Base-by-base conservation (phyloP, 1,140 invertebrate genomes). In the Scaptomyza graminum region DNA sequence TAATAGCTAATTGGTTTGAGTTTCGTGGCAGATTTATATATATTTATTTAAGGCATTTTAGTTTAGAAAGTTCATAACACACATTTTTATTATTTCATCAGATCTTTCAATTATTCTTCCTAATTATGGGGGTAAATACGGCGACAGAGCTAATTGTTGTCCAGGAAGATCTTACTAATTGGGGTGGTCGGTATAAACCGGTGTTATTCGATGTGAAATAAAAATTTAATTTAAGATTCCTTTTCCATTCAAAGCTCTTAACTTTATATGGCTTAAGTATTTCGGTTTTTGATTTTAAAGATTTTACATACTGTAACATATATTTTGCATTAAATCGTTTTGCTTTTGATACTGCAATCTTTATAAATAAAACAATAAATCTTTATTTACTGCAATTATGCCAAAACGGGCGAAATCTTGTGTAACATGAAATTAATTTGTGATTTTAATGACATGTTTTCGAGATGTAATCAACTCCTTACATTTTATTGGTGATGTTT, bases 1-100 rank as follows among this genome's bases (percentile, higher is more conserved):
- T 61, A 46, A 31, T 61, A 61, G 61, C 64, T 70, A 80, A 79
- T 82, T 79, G 66, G 74, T 54, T 66, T 64, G 69, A 69, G 16
- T 51, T 65, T 11, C 64, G 47, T 52, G 78, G 46, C 81, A 87
- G 78, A 74, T 75, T 44, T 81, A 62, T 15, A 69, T 71, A 46
- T 54, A 60, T 69, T 34, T 49, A 16, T 4, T 34, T 13, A 34
- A 34, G 31, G 31, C 34, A 44, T 50, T 66, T 12, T n/a, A 8
- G 63, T 73, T 68, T 76, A 73, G 63, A 73, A 67, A 63, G 62
- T 76, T 16, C 31, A 60, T 49, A 61, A 49, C 47, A 43, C 8
- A 15, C 37, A 34, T 34, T 34, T 39, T 31, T 22, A 50, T 60
- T 57, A 71, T 75, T 61, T 75, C 56, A 46, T 43, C 49, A 50